Base-by-base conservation (phyloP, 2,888 invertebrate species). In the Tenthredo mesomela region DNA sequence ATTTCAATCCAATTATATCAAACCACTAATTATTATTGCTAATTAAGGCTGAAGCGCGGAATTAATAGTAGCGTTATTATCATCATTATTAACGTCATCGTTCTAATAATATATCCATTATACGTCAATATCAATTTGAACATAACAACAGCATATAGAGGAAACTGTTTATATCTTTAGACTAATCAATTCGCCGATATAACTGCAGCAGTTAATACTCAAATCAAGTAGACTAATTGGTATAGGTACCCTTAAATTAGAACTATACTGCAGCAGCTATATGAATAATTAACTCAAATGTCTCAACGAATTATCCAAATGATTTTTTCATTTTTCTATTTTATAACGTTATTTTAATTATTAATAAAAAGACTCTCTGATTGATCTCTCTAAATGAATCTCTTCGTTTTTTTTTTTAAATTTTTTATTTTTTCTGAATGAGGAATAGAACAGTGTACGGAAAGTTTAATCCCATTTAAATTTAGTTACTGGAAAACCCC, bases 121-220 rank as follows among this genome's bases (percentile, higher is more conserved):
- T 67, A 67, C 67, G 29, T 18, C 18, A 33, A 18, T 67, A 67
- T 73, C 71, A 73, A 73, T 43, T 73, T 43, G 40, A 73, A 73
- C 21, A 7, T 73, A 73, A 43, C n/a, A 15, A 43, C 3, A 10
- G 40, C 25, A 18, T 18, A 40, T 18, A 40, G 40, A 21, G 43
- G 43, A 73, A 18, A 40, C 71, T 21, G 71, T 12, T 43, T 5
- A 43, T 73, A 73, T 73, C 71, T 33, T 29, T 4, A 18, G 21
- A 43, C 21, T 73, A 37, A 73, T 73, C n/a, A 73, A 73, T 73
- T 73, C 43, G 7, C 5, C 21, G 40, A 40, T 71, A 43, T 18
- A 33, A 18, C 43, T 37, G 37, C n/a, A 70, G 5, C 37, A 5
- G 15, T 18, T 43, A 2, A 33, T 33, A 21, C 9, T 43, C 12